Evolutionary conservation across 2,113 vertebrate genomes (phyloP).

Genomic region (Ophthalmolycus amberensis): DNA sequence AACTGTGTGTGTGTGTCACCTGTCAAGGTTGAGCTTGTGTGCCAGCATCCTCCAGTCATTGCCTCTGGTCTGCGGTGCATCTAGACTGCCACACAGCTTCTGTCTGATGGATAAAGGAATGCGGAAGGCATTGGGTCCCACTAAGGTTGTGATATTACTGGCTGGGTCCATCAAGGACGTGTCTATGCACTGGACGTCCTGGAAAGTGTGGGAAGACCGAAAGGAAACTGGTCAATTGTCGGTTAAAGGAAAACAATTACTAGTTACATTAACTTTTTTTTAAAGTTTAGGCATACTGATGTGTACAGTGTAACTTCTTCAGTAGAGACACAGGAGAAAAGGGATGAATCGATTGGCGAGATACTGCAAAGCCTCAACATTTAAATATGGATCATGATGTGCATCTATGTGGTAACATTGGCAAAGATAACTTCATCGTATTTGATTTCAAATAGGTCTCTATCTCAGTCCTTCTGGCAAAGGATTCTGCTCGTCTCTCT

Average conservation of each 20-base stretch:
- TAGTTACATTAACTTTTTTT: not conserved
- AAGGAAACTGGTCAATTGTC: not conserved
- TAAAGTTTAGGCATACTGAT: not conserved
- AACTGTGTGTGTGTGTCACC: constrained; percentile 80
- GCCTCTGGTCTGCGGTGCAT: constrained; percentile 94
- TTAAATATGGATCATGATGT: not conserved
- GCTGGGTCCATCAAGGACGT: constrained; percentile 92
- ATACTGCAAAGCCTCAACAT: not conserved
- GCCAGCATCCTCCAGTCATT: constrained; percentile 99
- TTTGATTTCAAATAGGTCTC: not conserved
- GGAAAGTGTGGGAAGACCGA: constrained; percentile 42
- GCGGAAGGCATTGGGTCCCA: constrained; percentile 93
- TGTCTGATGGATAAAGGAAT: constrained; percentile 96
- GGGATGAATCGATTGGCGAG: too few relatives aligned
- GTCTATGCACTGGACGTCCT: constrained; percentile 92
- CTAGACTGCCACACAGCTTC: constrained; percentile 97
- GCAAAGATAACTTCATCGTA: not conserved
- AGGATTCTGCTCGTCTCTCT: not conserved
- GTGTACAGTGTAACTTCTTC: not conserved
- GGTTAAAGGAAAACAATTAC: not conserved
- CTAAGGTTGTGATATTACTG: constrained; percentile 90
- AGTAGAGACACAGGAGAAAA: not conserved
- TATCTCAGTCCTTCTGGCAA: not conserved
- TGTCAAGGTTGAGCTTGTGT: constrained; percentile 96
- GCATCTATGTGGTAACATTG: not conserved